These are phyloP conservation scores for Sebastes hubbsi DNA, from an alignment of 2,797 vertebrate genomes.

Conservation along the genomic window DNA sequence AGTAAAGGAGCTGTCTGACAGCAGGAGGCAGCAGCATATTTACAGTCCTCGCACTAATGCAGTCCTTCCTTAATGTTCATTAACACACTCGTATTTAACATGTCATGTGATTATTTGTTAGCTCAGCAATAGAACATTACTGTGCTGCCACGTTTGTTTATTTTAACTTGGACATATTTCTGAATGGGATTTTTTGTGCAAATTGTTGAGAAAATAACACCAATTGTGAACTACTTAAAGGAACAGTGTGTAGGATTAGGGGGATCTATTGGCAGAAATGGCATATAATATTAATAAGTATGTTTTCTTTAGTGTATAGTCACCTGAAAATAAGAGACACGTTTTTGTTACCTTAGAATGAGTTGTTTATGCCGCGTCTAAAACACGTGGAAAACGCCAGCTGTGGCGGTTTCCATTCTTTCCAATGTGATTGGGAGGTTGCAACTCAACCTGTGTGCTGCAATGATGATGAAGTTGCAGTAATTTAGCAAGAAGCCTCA, in stretches of 20 bases:
- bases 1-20: neutral
- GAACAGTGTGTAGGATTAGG: too few relatives aligned
- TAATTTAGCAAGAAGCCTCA: too few relatives aligned
- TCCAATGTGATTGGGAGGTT: too few relatives aligned
- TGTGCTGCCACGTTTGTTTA: neutral
- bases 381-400: too few relatives aligned
- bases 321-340: rapidly evolving
- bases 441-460: too few relatives aligned
- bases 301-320: too few relatives aligned
- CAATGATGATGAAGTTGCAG: too few relatives aligned
- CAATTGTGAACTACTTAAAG: neutral
- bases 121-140: neutral
- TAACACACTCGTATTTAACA: slow-evolving; percentile 11
- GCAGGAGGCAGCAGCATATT: neutral
- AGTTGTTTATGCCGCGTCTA: too few relatives aligned
- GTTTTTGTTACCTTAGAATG: too few relatives aligned
- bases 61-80: neutral
- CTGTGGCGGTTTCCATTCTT: too few relatives aligned
- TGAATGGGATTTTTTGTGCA: neutral
- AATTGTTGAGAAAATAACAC: neutral
- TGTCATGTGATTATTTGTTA: neutral
- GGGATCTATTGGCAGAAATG: too few relatives aligned
- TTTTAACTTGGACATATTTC: neutral
- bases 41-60: neutral
- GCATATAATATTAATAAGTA: too few relatives aligned